Evolutionary conservation across 2,797 vertebrate genomes (phyloP), one percentile per base, ranked within the genome.

Genomic region (Mus minutoides): DNA sequence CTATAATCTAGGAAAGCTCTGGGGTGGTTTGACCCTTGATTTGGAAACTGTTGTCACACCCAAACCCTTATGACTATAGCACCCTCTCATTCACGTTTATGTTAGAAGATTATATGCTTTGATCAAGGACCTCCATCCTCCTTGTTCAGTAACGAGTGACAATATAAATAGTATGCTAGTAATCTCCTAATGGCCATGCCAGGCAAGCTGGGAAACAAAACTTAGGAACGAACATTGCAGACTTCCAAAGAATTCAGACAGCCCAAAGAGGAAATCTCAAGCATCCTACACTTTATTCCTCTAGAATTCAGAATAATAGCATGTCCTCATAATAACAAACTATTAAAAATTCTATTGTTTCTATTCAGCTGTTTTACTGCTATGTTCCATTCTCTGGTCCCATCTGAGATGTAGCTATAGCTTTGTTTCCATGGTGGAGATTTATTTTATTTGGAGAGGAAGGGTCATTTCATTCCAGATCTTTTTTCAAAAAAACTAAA

Each of bases 71-170:
- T 94, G 92, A 94, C 90, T 76, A 34, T 71, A 93, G 95, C n/a
- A 84, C 62, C 56, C 26, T 93, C 96, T 96, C 71, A 94, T 77
- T 95, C 92, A 94, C 78, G 89, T 91, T 79, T 90, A 79, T 92
- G 37, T 94, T 93, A 75, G 91, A 83, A 94, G 97, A 94, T 95
- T 91, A 94, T 46, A 93, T 29, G n/a, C 95, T 95, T 95, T 85
- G 60, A 95, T 92, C 49, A 79, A 94, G 94, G 77, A 12, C 76
- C 94, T 91, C 54, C 95, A 71, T 80, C 43, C 73, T 86, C 94
- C 58, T 46, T 88, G 49, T 26, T 58, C 37, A 84, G n/a, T 83
- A 95, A 88, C 16, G 19, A 95, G 43, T 14, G 94, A 75, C 87
- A 94, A 73, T 90, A 52, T 95, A 92, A 93, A 67, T 12, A 89